Conservation (phyloP, 2,113 vertebrate genomes). For the Rhinopomastus cyanomelas region DNA sequence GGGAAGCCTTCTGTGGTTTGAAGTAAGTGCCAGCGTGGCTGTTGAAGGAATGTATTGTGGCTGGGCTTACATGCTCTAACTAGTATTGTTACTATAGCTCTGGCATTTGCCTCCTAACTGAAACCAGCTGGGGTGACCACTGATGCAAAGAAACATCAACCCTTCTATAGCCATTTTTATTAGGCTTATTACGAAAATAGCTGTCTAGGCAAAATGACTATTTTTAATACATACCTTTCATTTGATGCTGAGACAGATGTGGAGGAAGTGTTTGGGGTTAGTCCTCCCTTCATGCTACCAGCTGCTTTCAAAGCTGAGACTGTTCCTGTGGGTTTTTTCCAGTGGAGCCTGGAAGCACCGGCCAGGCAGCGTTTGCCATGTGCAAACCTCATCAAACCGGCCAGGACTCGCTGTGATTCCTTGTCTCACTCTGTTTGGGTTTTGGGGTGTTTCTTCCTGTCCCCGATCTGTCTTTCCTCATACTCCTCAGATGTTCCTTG, state of each 20-base stretch:
- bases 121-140: conserved; percentile 49
- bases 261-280: not conserved
- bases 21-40: conserved; percentile 37
- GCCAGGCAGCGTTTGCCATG: not conserved
- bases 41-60: not conserved
- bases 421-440: not conserved
- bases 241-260: not conserved
- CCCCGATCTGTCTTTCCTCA: fast-evolving
- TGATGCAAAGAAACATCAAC: not conserved
- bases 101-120: conserved; percentile 36
- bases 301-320: not conserved
- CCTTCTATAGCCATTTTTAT: not conserved
- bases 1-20: not conserved
- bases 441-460: not conserved
- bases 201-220: conserved; percentile 14
- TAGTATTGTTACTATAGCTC: conserved; percentile 14
- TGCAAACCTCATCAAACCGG: not conserved
- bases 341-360: not conserved
- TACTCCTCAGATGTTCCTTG: not conserved
- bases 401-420: not conserved
- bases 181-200: conserved; percentile 12
- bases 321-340: not conserved
- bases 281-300: not conserved
- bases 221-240: not conserved
- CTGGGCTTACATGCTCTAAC: not conserved